A percentile compares a stretch with the other conserved stretches of the same genome.
These are phyloP conservation scores for Steinernema khuongi DNA, from an alignment of 1,140 invertebrate genomes.

Conservation along the genomic window DNA sequence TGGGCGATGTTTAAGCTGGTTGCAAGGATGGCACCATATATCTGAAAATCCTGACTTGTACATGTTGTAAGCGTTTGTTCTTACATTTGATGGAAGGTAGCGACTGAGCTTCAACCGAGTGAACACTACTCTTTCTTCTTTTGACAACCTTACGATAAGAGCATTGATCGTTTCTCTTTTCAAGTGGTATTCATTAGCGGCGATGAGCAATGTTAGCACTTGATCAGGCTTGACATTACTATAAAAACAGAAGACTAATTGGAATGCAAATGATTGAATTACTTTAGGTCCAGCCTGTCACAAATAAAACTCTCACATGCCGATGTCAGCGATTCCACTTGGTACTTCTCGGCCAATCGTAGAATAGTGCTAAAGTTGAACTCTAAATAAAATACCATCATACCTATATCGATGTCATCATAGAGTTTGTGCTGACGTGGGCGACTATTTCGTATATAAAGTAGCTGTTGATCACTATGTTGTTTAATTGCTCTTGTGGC, in stretches of 20 bases:
- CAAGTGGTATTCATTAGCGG: constrained; percentile 28
- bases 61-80: constrained; percentile 22
- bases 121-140: constrained; percentile 29
- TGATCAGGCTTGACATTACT: constrained; percentile 33
- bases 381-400: constrained; percentile 19
- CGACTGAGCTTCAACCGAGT: constrained; percentile 34
- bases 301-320: constrained; percentile 32
- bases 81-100: constrained; percentile 31
- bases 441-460: constrained; percentile 7
- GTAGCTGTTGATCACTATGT: constrained; percentile 23
- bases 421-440: too few relatives aligned
- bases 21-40: neutral
- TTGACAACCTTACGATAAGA: constrained; percentile 28
- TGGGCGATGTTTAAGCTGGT: neutral
- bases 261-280: constrained; percentile 10
- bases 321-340: constrained; percentile 26
- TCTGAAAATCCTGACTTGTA: constrained; percentile 24
- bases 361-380: constrained; percentile 32
- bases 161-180: constrained; percentile 26
- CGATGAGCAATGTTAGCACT: constrained; percentile 32
- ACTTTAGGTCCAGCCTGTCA: constrained; percentile 25
- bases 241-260: constrained; percentile 15
- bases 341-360: constrained; percentile 38
- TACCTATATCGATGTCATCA: neutral
- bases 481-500: too few relatives aligned